These are phyloP conservation scores for Synanthedon vespiformis DNA, from an alignment of 2,888 invertebrate genomes.

Conservation along the genomic window DNA sequence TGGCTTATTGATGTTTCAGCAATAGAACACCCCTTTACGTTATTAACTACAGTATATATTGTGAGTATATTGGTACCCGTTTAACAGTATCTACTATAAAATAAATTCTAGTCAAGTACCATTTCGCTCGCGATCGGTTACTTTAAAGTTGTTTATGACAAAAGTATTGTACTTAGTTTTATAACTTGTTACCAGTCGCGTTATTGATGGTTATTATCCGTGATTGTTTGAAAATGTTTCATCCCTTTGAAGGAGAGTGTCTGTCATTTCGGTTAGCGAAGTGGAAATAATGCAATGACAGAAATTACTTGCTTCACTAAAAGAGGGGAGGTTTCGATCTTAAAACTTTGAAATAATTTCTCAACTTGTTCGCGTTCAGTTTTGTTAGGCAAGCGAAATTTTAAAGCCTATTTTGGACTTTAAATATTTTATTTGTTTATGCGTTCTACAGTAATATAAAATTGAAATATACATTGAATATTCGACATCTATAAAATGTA, in stretches of 20 bases:
- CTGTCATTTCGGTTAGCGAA: slow-evolving; percentile 11
- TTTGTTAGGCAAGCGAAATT: not conserved
- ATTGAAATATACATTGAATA: too few species aligned
- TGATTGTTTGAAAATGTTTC: slow-evolving; percentile 25
- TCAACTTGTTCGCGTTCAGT: not conserved
- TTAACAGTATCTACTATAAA: too few species aligned
- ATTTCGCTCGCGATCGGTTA: too few species aligned
- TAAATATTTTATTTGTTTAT: too few species aligned
- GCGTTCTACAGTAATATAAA: too few species aligned
- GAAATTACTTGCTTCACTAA: slow-evolving; percentile 12
- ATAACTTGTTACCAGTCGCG: not conserved
- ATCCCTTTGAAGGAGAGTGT: slow-evolving; percentile 18
- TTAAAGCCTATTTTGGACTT: not conserved
- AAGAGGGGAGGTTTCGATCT: slow-evolving; percentile 3
- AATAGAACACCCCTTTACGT: too few species aligned
- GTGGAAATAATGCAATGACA: slow-evolving; percentile 14
- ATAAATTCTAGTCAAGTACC: too few species aligned
- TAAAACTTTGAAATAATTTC: slow-evolving; percentile 2
- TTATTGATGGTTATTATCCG: slow-evolving; percentile 25
- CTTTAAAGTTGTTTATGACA: not conserved
- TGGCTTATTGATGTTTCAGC: too few species aligned
- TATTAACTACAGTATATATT: too few species aligned
- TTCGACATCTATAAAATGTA: too few species aligned
- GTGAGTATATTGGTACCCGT: too few species aligned
- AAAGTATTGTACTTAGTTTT: not conserved